Evolutionary conservation across 2,797 vertebrate genomes (phyloP).

Genomic region (Intellagama lesueurii): DNA sequence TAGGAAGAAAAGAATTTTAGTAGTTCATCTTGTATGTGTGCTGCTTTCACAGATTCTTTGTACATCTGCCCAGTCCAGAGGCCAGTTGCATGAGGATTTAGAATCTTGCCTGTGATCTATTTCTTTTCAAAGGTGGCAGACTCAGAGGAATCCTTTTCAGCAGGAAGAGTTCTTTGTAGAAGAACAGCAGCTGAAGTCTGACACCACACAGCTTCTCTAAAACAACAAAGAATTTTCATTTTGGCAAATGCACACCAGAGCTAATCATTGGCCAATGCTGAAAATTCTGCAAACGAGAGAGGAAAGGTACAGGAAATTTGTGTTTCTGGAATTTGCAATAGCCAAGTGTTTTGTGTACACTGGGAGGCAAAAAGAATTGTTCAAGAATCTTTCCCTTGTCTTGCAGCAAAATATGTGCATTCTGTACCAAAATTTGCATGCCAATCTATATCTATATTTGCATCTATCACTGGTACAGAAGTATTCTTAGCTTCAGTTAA

Average conservation of each 20-base stretch:
- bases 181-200: constrained; percentile 68
- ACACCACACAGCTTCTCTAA: constrained; percentile 65
- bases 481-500: constrained; percentile 28
- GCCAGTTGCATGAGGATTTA: constrained; percentile 40
- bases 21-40: not conserved
- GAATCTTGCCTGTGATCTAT: constrained; percentile 48
- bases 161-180: constrained; percentile 62
- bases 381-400: constrained; percentile 30
- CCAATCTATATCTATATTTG: not conserved
- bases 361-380: constrained; percentile 35
- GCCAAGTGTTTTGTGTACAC: constrained; percentile 32
- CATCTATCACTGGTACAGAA: not conserved
- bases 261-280: constrained; percentile 52
- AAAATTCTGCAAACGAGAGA: constrained; percentile 36
- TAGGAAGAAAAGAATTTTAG: not conserved
- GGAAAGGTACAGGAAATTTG: constrained; percentile 48
- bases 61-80: constrained; percentile 31
- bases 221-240: constrained; percentile 67
- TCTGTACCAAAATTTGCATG: constrained; percentile 31
- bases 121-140: constrained; percentile 24
- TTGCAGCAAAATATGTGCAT: not conserved
- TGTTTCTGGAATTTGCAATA: constrained; percentile 52
- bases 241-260: constrained; percentile 54
- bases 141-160: constrained; percentile 56
- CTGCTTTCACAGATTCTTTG: constrained; percentile 22